phyloP scores from a whole-genome alignment of 2,797 vertebrate species.

The Pseudopleuronectes americanus region DNA sequence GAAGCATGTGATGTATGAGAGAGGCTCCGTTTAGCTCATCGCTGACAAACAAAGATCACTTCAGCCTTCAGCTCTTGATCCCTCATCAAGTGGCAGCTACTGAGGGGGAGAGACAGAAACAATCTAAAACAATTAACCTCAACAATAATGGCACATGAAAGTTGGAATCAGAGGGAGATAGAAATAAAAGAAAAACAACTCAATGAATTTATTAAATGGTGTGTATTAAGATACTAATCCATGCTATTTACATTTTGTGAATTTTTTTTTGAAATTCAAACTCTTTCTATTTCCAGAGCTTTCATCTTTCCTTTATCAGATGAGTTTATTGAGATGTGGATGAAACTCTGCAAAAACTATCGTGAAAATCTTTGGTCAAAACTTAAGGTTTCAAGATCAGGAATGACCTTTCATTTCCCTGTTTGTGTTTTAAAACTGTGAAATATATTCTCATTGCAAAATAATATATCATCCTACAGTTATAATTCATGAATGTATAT shows the following conservation, averaged over 20 bases:
- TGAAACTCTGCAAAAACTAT: not conserved
- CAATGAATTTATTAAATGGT: no score
- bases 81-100: conserved; percentile 4
- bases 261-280: no score
- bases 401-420: not conserved
- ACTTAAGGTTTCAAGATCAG: not conserved
- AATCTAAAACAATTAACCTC: not conserved
- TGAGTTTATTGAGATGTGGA: not conserved
- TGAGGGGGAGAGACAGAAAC: not conserved
- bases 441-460: not conserved
- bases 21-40: conserved; percentile 28
- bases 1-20: conserved; percentile 43
- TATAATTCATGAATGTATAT: not conserved
- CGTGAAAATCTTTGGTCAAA: not conserved
- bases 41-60: conserved; percentile 44
- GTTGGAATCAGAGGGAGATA: not conserved
- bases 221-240: no score
- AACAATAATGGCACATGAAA: not conserved
- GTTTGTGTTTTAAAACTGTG: not conserved
- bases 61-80: conserved; percentile 52
- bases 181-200: not conserved
- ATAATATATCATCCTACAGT: not conserved
- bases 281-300: no score
- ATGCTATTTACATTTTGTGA: no score
- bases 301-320: no score